Percentiles rank a stretch among this genome's conserved stretches.
Evolutionary conservation across 2,888 invertebrate genomes (phyloP).

Genomic region (Polylopha cassiicola): DNA sequence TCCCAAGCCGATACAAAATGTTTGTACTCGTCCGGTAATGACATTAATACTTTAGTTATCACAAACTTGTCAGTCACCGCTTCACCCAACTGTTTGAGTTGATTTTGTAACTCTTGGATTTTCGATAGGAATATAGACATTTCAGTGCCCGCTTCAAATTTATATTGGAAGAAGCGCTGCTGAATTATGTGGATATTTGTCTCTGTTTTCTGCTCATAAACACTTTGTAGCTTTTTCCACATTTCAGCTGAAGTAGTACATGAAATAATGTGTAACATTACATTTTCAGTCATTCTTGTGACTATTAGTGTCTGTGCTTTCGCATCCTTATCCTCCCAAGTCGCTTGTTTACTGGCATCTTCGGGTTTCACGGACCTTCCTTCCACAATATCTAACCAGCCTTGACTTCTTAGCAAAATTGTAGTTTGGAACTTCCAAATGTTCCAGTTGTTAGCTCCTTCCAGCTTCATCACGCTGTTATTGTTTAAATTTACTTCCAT

Average conservation of each 20-base stretch:
- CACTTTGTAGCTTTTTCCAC: conserved; percentile 33
- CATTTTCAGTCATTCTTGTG: conserved; percentile 31
- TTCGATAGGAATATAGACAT: conserved; percentile 34
- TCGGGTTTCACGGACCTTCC: conserved; percentile 26
- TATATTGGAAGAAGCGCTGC: conserved; percentile 35
- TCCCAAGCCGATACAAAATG: conserved; percentile 42
- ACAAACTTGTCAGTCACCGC: conserved; percentile 31
- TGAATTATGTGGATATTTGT: conserved; percentile 39
- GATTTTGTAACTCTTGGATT: conserved; percentile 30
- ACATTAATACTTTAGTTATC: conserved; percentile 37
- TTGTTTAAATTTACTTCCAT: no score
- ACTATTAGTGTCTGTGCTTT: conserved; percentile 32
- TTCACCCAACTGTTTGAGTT: conserved; percentile 32
- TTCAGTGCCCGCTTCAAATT: conserved; percentile 26
- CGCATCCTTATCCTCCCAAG: conserved; percentile 29
- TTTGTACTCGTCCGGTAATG: conserved; percentile 34
- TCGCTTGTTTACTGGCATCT: conserved; percentile 2
- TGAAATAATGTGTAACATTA: conserved; percentile 32
- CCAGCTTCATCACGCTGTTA: no score
- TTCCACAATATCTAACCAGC: conserved; percentile 25
- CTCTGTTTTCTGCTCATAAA: conserved; percentile 40
- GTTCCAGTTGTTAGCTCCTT: no score
- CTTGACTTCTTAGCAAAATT: conserved; percentile 27
- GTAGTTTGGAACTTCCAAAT: conserved; percentile 33
- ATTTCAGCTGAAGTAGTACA: conserved; percentile 32